Percentiles rank a stretch among this genome's conserved stretches.
Conservation (phyloP, 2,113 vertebrate species). For the Entelurus aequoreus region DNA sequence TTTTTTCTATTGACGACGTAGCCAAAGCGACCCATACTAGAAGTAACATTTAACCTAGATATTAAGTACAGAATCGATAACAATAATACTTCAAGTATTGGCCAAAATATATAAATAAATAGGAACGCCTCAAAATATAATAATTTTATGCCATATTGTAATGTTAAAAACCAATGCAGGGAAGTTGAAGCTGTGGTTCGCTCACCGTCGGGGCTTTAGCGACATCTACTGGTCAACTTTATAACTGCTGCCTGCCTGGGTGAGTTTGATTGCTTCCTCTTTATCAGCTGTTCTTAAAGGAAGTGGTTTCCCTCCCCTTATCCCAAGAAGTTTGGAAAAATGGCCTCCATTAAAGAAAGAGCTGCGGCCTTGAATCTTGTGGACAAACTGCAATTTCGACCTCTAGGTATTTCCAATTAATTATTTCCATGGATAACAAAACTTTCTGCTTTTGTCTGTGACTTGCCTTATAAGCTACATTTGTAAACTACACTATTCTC, state of each 20-base stretch:
- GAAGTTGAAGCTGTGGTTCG: neutral
- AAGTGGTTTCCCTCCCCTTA: fast-evolving
- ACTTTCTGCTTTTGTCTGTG: neutral
- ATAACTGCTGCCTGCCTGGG: neutral
- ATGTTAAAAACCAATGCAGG: too few species aligned
- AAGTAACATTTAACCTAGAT: too few species aligned
- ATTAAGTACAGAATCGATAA: too few species aligned
- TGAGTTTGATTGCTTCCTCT: neutral
- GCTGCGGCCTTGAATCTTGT: slow-evolving; percentile 53
- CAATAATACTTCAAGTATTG: too few species aligned
- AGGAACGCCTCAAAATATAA: neutral
- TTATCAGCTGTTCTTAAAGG: neutral
- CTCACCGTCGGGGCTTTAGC: neutral
- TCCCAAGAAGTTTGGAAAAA: neutral
- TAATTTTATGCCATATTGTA: too few species aligned
- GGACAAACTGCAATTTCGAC: slow-evolving; percentile 53
- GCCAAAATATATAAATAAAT: neutral
- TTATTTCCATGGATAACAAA: neutral
- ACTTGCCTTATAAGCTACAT: neutral
- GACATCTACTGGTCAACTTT: slow-evolving; percentile 25
- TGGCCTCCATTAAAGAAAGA: slow-evolving; percentile 57
- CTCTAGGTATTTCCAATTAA: slow-evolving; percentile 30
- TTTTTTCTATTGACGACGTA: too few species aligned
- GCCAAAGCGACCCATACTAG: too few species aligned
- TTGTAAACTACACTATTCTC: too few species aligned